These are phyloP conservation scores for Homalodisca vitripennis DNA, from an alignment of 1,140 invertebrate genomes.

Conservation along the genomic window DNA sequence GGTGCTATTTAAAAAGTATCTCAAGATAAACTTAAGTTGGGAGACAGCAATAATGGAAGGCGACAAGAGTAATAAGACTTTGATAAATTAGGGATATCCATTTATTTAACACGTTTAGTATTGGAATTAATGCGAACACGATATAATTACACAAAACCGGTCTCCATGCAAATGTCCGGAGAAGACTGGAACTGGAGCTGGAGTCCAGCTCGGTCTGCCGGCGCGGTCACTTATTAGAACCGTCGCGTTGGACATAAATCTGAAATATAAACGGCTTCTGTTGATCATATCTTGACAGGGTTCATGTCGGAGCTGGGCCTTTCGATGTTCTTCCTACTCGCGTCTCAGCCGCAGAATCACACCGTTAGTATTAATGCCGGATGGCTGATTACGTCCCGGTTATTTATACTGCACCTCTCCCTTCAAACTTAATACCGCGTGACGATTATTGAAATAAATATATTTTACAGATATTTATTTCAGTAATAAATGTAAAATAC, in stretches of 20 bases:
- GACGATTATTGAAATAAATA: no score
- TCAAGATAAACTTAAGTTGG: slow-evolving; percentile 9
- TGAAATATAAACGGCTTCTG: slow-evolving; percentile 25
- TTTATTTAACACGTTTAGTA: slow-evolving; percentile 23
- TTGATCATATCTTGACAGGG: slow-evolving; percentile 7
- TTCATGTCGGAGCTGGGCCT: background rate
- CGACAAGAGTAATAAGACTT: slow-evolving; percentile 14
- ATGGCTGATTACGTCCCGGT: slow-evolving; percentile 7
- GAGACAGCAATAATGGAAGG: slow-evolving; percentile 1
- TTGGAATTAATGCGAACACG: slow-evolving; percentile 24
- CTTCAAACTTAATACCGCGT: no score
- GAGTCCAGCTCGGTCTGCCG: background rate
- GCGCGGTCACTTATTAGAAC: background rate
- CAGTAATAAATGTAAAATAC: no score
- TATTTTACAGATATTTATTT: no score
- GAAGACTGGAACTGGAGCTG: background rate
- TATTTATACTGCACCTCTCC: no score
- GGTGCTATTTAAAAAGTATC: slow-evolving; percentile 5
- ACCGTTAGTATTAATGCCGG: background rate
- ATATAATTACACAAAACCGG: slow-evolving; percentile 12
- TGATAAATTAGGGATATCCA: slow-evolving; percentile 23
- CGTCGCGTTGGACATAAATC: slow-evolving; percentile 16
- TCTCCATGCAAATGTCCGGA: slow-evolving; percentile 3
- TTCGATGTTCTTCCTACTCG: background rate
- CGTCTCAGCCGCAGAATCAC: background rate